These are phyloP conservation scores for Melinopterus prodromus DNA, from an alignment of 2,888 invertebrate species.

Conservation along the genomic window DNA sequence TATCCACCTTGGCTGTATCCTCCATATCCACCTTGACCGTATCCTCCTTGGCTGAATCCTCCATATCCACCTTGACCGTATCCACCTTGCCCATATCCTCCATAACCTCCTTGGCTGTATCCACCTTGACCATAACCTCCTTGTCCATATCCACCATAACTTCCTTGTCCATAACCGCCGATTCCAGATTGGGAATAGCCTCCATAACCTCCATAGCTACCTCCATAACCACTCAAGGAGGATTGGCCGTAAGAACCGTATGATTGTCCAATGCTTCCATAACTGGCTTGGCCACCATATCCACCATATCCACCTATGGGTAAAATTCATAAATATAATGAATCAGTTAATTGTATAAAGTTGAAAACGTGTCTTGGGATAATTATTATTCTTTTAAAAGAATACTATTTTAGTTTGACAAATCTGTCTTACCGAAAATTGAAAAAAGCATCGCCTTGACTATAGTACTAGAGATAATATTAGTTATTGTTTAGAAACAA, in stretches of 20 bases:
- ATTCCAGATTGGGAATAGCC: neutral
- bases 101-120: neutral
- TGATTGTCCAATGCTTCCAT: neutral
- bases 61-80: constrained; percentile 12
- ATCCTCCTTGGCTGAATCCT: constrained; percentile 4
- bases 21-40: constrained; percentile 9
- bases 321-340: neutral
- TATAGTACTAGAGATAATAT: too few species aligned
- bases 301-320: neutral
- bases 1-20: constrained; percentile 21
- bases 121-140: neutral
- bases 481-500: too few species aligned
- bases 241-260: neutral
- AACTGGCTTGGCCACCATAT: neutral
- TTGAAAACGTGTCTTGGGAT: too few species aligned
- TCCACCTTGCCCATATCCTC: constrained; percentile 21
- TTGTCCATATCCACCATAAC: constrained; percentile 12
- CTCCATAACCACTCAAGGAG: neutral
- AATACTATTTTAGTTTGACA: too few species aligned
- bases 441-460: too few species aligned
- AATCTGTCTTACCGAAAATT: too few species aligned
- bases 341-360: too few species aligned
- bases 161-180: neutral
- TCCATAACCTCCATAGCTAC: too few species aligned
- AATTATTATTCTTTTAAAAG: too few species aligned